Evolutionary conservation across 2,888 invertebrate species (phyloP).

Genomic region (Tubiluchus corallicola): DNA sequence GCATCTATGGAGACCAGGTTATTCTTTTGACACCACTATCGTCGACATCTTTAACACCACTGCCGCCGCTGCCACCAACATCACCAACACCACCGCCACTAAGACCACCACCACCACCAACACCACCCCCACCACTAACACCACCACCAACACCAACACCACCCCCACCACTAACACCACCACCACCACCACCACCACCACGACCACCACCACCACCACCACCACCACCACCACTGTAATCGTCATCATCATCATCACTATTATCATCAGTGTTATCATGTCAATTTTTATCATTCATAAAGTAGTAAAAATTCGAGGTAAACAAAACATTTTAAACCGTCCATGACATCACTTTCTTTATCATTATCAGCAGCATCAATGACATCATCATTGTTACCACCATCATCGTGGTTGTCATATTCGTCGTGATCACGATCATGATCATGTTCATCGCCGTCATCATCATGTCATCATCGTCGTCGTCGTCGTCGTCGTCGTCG

Average conservation of each 20-base stretch:
- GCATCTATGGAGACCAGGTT: no score
- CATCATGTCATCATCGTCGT: neutral
- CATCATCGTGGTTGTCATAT: neutral
- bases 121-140: neutral
- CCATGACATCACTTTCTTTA: neutral
- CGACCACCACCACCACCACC: neutral
- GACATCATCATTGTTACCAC: neutral
- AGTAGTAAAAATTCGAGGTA: no score
- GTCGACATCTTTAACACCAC: neutral
- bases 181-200: neutral
- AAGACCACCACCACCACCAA: neutral
- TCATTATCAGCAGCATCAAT: neutral
- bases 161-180: no score
- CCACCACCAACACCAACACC: no score
- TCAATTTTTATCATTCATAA: no score
- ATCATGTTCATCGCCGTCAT: neutral
- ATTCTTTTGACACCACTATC: no score
- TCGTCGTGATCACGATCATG: neutral
- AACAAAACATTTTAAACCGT: neutral
- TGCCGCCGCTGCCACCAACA: neutral
- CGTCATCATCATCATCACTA: no score
- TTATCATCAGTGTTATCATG: no score
- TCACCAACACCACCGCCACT: neutral
- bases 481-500: neutral
- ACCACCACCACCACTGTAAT: no score